Evolutionary conservation across 2,113 vertebrate genomes (phyloP).

Genomic region (Tylochromis polylepis): DNA sequence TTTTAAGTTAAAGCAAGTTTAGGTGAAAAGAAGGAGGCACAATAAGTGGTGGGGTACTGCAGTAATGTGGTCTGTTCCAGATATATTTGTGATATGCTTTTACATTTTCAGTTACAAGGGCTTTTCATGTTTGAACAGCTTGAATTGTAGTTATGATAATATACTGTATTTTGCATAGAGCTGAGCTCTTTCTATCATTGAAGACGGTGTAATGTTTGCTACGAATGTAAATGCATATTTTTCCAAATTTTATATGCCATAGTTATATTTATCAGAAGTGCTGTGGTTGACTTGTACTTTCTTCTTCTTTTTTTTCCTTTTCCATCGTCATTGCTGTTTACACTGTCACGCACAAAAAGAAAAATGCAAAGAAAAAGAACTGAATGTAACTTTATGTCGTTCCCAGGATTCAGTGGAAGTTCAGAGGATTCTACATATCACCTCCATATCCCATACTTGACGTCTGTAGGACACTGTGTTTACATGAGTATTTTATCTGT

Average conservation of each 20-base stretch:
- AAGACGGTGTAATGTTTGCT: slow-evolving; percentile 68
- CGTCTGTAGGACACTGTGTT: slow-evolving; percentile 43
- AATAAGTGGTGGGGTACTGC: slow-evolving; percentile 9
- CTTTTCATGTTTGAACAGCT: slow-evolving; percentile 59
- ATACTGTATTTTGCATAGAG: slow-evolving; percentile 66
- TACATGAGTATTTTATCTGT: slow-evolving; percentile 43
- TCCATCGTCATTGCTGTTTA: slow-evolving; percentile 46
- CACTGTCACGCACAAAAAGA: slow-evolving; percentile 27
- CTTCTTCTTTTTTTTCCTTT: not conserved
- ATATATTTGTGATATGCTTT: slow-evolving; percentile 43
- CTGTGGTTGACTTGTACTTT: slow-evolving; percentile 43
- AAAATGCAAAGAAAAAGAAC: slow-evolving; percentile 26
- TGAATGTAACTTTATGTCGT: slow-evolving; percentile 55
- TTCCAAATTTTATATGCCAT: slow-evolving; percentile 72
- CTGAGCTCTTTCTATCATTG: slow-evolving; percentile 51
- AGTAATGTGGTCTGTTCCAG: slow-evolving; percentile 13
- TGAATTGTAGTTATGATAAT: slow-evolving; percentile 57
- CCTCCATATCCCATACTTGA: slow-evolving; percentile 42
- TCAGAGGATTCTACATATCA: slow-evolving; percentile 22
- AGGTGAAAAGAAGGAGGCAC: slow-evolving; percentile 3
- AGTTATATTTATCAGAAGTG: slow-evolving; percentile 69
- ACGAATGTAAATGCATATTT: slow-evolving; percentile 75
- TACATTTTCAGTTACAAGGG: slow-evolving; percentile 55
- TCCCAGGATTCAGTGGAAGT: not conserved
- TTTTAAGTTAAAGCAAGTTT: slow-evolving; percentile 15